Evolutionary conservation across 1,140 invertebrate genomes (phyloP), one percentile per base, ranked within the genome.

Genomic region (Orchesella cincta): DNA sequence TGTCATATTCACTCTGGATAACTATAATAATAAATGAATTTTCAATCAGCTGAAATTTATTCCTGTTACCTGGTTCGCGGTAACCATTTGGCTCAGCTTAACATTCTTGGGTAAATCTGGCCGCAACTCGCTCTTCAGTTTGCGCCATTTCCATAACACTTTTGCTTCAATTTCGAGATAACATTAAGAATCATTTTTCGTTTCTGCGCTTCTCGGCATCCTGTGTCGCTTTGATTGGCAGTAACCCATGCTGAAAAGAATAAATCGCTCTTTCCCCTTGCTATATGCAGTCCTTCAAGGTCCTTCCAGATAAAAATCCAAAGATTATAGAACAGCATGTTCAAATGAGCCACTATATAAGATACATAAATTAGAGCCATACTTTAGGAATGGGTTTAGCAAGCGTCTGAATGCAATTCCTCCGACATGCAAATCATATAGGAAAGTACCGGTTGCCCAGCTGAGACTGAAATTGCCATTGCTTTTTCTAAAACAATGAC

Each of bases 1-100:
- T n/a, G n/a, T n/a, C n/a, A n/a, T n/a, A n/a, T n/a, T n/a, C n/a
- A n/a, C n/a, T n/a, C n/a, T n/a, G n/a, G n/a, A n/a, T n/a, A n/a
- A n/a, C n/a, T n/a, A n/a, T n/a, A n/a, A n/a, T n/a, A n/a, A n/a
- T n/a, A n/a, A n/a, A n/a, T n/a, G n/a, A n/a, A n/a, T n/a, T n/a
- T n/a, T n/a, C n/a, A n/a, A n/a, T n/a, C n/a, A n/a, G n/a, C n/a
- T n/a, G n/a, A n/a, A n/a, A n/a, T n/a, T n/a, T n/a, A n/a, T n/a
- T n/a, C n/a, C n/a, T n/a, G n/a, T 85, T 82, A 92, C 89, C 54
- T n/a, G 88, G 86, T 84, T 93, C n/a, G 91, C 0, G 91, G 92
- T 78, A 91, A 82, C 91, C 91, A 93, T 81, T 88, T 88, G 12
- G n/a, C 86, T 84, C 5, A 90, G 83, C 80, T 88, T 87, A 39